phyloP scores from a whole-genome alignment of 2,113 vertebrate genomes.

The Malurus alboscapulatus region DNA sequence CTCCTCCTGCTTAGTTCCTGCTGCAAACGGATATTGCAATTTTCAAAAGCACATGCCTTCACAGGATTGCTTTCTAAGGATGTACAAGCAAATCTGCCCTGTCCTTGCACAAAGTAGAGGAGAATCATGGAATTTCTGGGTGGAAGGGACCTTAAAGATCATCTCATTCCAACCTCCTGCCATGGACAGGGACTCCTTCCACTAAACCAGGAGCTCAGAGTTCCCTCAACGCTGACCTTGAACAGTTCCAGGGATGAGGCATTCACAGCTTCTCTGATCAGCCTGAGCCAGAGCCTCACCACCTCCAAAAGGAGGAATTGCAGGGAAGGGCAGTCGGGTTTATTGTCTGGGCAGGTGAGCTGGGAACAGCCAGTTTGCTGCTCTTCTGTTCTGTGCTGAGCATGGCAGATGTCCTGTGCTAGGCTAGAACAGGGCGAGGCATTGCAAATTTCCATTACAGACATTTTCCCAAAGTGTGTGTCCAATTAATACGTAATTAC shows the following conservation, averaged over 20 bases:
- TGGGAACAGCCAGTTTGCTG: not conserved
- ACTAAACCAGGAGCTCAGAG: not conserved
- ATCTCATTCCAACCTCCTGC: not conserved
- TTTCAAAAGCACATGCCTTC: not conserved
- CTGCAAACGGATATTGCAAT: accelerated
- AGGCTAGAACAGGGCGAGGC: not conserved
- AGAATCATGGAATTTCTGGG: not conserved
- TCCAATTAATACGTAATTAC: not conserved
- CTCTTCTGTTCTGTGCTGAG: not conserved
- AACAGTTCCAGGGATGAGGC: not conserved
- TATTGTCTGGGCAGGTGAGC: not conserved
- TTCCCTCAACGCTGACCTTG: not conserved
- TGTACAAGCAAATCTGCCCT: accelerated
- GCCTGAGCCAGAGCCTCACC: not conserved
- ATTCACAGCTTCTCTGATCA: not conserved
- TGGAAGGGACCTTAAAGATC: not conserved
- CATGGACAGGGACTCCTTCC: not conserved
- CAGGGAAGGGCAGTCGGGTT: not conserved
- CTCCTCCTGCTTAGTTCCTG: not conserved
- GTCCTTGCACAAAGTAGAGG: accelerated
- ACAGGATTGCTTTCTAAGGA: not conserved
- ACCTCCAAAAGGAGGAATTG: not conserved
- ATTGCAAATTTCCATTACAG: not conserved
- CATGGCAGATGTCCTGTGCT: not conserved
- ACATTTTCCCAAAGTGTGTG: not conserved